Percentiles rank a stretch among this genome's conserved stretches.
Evolutionary conservation across 35 echinoderm and acorn worm species (phyloP).

Genomic region (Ophiothrix spiculata): DNA sequence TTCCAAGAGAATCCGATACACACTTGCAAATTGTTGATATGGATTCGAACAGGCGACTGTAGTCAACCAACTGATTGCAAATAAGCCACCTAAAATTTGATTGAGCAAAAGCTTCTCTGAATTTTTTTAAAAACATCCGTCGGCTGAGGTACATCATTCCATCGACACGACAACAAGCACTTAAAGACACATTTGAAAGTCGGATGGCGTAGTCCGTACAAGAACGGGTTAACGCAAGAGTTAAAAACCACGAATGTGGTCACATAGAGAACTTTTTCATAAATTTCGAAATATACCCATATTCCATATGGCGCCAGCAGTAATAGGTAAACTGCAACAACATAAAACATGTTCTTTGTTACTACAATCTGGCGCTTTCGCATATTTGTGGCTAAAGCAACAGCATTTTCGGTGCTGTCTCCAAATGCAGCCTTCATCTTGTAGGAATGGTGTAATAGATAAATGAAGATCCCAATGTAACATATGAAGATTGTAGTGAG

Average conservation of each 20-base stretch:
- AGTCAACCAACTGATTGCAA: no score
- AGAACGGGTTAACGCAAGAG: slow-evolving; percentile 51
- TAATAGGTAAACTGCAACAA: slow-evolving; percentile 29
- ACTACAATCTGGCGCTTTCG: slow-evolving; percentile 12
- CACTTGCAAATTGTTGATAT: no score
- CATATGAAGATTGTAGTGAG: slow-evolving; percentile 9
- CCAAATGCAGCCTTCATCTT: neutral
- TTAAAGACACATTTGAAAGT: slow-evolving; percentile 46
- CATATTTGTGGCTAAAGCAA: neutral
- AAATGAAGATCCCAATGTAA: slow-evolving; percentile 20
- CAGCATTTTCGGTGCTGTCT: neutral
- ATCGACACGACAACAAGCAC: slow-evolving; percentile 32
- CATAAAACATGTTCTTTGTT: slow-evolving; percentile 23
- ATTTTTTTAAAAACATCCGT: neutral
- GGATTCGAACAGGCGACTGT: no score
- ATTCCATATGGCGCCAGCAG: neutral
- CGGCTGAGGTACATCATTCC: slow-evolving; percentile 27
- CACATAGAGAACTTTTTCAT: slow-evolving; percentile 6
- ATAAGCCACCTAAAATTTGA: no score
- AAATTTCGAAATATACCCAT: neutral
- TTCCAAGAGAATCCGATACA: no score
- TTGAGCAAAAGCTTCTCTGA: no score
- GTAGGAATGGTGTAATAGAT: neutral
- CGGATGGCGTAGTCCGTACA: slow-evolving; percentile 56
- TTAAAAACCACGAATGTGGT: slow-evolving; percentile 33